Percentiles rank a stretch among this genome's conserved stretches.
These are phyloP conservation scores for Cephalotes varians DNA, from an alignment of 2,888 invertebrate genomes.

Conservation along the genomic window DNA sequence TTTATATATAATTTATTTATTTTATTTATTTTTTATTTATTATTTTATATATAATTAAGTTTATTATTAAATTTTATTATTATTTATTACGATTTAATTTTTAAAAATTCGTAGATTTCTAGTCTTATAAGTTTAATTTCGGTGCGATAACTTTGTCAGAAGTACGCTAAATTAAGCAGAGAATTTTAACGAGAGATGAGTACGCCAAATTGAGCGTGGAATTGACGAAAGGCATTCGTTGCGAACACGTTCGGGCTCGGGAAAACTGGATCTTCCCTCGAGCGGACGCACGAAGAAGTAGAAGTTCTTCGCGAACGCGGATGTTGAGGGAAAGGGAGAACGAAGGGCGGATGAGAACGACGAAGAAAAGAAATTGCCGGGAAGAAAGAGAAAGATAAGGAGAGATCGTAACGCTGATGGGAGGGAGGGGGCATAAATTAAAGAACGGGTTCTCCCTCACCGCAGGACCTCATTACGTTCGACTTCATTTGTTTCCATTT, in stretches of 20 bases:
- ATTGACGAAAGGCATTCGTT: conserved; percentile 10
- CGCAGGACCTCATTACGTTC: conserved; percentile 82
- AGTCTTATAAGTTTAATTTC: background rate
- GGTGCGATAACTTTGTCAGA: background rate
- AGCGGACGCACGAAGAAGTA: conserved; percentile 12
- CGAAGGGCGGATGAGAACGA: conserved; percentile 47
- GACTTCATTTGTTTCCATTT: conserved; percentile 83
- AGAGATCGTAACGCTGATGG: conserved; percentile 41
- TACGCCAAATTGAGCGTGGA: background rate
- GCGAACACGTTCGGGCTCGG: conserved; percentile 38
- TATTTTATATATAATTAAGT: background rate
- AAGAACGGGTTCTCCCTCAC: conserved; percentile 83
- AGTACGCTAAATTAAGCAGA: background rate
- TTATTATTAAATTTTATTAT: no score
- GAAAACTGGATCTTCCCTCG: conserved; percentile 67
- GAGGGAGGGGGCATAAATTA: conserved; percentile 82
- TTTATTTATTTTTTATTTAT: background rate
- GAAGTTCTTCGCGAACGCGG: conserved; percentile 18
- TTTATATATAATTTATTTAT: background rate
- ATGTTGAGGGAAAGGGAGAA: conserved; percentile 22
- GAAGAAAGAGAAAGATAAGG: conserved; percentile 53
- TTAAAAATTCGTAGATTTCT: background rate
- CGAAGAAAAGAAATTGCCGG: conserved; percentile 46
- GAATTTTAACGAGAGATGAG: background rate
- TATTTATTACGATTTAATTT: background rate